Evolutionary conservation across 1,140 invertebrate genomes (phyloP).

Genomic region (Linepithema humile): DNA sequence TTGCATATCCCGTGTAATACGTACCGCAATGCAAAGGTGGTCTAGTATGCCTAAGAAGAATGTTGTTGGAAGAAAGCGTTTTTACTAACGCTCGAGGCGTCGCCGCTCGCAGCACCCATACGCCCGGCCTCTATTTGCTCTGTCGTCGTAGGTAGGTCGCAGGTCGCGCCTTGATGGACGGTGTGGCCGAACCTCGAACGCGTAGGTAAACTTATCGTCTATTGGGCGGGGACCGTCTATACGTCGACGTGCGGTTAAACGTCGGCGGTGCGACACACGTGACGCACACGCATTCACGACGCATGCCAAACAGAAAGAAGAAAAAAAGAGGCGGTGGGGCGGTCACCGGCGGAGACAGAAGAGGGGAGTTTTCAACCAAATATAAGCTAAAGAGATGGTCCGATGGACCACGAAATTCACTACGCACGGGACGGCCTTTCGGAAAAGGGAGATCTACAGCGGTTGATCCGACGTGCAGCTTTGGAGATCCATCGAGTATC

Average conservation of each 20-base stretch:
- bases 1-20: not conserved
- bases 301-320: constrained; percentile 77
- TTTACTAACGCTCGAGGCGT: constrained; percentile 22
- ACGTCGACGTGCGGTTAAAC: constrained; percentile 8
- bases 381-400: constrained; percentile 83
- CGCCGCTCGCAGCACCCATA: not conserved
- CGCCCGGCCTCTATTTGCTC: constrained; percentile 46
- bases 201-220: constrained; percentile 40
- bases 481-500: not conserved
- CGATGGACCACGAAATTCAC: constrained; percentile 83
- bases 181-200: not conserved
- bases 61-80: constrained; percentile 33
- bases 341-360: constrained; percentile 62
- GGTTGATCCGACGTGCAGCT: no score
- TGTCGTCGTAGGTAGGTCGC: constrained; percentile 65
- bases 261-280: not conserved
- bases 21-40: not conserved
- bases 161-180: constrained; percentile 62
- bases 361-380: constrained; percentile 80
- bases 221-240: constrained; percentile 42
- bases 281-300: constrained; percentile 65
- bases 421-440: constrained; percentile 75
- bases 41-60: not conserved
- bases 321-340: constrained; percentile 78
- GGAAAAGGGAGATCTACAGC: constrained; percentile 53